A percentile compares a stretch with the other conserved stretches of the same genome.
phyloP scores from a whole-genome alignment of 1,140 invertebrate genomes.

The Tribolium castaneum region DNA sequence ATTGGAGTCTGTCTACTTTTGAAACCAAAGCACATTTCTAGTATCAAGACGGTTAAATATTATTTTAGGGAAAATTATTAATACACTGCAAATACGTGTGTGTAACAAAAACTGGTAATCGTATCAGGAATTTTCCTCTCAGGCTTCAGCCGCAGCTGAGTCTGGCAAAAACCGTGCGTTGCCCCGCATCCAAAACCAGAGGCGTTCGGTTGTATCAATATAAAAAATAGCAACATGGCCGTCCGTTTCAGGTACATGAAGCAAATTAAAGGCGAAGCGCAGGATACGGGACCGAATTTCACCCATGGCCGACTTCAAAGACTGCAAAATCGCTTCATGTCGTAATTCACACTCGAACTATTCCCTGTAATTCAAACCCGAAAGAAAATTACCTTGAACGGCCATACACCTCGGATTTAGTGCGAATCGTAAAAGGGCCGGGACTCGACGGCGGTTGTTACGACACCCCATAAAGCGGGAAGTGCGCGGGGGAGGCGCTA shows the following conservation, averaged over 20 bases:
- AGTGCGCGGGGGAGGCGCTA: slow-evolving; percentile 8
- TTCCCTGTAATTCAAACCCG: slow-evolving; percentile 53
- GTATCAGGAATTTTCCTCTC: background rate
- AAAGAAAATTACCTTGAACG: slow-evolving; percentile 53
- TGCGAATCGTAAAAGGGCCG: slow-evolving; percentile 31
- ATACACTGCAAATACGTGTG: background rate
- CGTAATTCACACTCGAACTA: slow-evolving; percentile 56
- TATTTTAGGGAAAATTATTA: no score
- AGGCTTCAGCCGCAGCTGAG: background rate
- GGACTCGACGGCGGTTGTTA: slow-evolving; percentile 26
- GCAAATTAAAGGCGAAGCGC: slow-evolving; percentile 40
- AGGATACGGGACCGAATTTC: slow-evolving; percentile 42
- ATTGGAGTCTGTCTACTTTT: no score
- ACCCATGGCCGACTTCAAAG: slow-evolving; percentile 51
- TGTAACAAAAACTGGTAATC: background rate
- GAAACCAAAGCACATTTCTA: no score
- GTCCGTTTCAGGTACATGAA: slow-evolving; percentile 44
- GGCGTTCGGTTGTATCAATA: background rate
- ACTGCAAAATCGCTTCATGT: slow-evolving; percentile 54
- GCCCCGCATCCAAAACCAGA: background rate
- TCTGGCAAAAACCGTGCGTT: background rate
- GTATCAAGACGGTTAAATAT: no score
- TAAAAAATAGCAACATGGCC: slow-evolving; percentile 31
- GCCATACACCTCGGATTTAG: slow-evolving; percentile 43
- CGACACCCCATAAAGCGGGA: slow-evolving; percentile 25